Base-by-base conservation (phyloP, 2,888 invertebrate genomes). In the Marasmarcha lunaedactyla region DNA sequence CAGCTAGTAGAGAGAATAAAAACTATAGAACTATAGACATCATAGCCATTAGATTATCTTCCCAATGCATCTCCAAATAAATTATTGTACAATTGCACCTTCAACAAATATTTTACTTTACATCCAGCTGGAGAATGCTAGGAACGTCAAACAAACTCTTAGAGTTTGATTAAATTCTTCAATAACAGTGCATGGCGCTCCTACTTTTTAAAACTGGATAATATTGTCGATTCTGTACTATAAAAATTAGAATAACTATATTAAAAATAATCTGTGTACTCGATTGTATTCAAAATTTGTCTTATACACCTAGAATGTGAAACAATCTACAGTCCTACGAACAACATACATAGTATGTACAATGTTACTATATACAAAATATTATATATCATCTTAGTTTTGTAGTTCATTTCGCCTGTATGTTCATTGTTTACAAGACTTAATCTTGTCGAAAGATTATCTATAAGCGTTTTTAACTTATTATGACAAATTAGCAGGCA, bases 321-420 rank as follows among this genome's bases (percentile, higher is more conserved):
- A 72, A 73, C 69, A 65, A 70, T 67, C 76, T 79, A 78, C 70
- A 65, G 59, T 61, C 56, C 71, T 74, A 78, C 70, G 69, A 69
- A 70, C 69, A 64, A 67, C 78, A 78, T 78, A 78, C 76, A 76
- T 62, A 72, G 76, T 79, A 79, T 81, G 77, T 81, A 81, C 81
- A 81, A 57, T 66, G 54, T 65, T 63, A 63, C 59, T 78, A 78
- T 79, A 64, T 76, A 79, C 76, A 81, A 58, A 66, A 65, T 65
- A 70, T 59, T 64, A 65, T 54, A 63, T 64, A n/a, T n/a, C n/a
- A n/a, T 20, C 20, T 5, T 20, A 20, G 20, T 20, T 20, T 20
- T 20, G 20, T 20, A 20, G 7, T 20, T 20, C 3, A 20, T 20
- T 5, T 7, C 20, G 20, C 20, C 20, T 20, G 20, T 20, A 20